Base-by-base conservation (phyloP, 1,140 invertebrate genomes). In the Charaxes varanes region DNA sequence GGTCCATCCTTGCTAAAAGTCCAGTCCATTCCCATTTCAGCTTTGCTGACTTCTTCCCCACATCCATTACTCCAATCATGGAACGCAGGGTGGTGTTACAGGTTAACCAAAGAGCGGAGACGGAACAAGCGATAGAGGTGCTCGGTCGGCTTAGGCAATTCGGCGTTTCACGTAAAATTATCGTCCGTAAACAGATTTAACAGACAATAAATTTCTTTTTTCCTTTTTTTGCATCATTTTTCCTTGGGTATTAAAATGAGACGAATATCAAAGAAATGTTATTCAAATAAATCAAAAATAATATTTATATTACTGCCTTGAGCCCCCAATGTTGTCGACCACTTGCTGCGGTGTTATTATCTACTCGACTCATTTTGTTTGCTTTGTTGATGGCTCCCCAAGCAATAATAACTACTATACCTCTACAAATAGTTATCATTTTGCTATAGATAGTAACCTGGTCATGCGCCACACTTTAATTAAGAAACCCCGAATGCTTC, bases 291-390 rank as follows among this genome's bases (percentile, higher is more conserved):
- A 61, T 53, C 53, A 57, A 48, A 51, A 56, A 56, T 48, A 54
- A n/a, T n/a, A 55, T 49, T 55, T 52, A 65, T 59, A 56, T 53
- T 55, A 54, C 50, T 58, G 55, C 52, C 50, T 57, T 57, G 31
- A 57, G 47, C 56, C 57, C 60, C 50, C 54, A 46, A 62, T 55
- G 54, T 56, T 58, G 49, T 62, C 43, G 54, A 65, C 56, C 57
- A 57, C 58, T 62, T 54, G 48, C 53, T 56, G 55, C 28, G 54
- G 45, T 42, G 45, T 53, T 53, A 54, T 66, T 65, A 49, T 52
- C 45, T 51, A 44, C 31, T 46, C 18, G 30, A 44, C 23, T 45
- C 37, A 40, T 24, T 43, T 50, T 42, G 34, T 31, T 44, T 41
- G 33, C 35, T 40, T 51, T 42, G 44, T 18, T 40, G 26, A 19